These are phyloP conservation scores for Melanophora roralis DNA, from an alignment of 2,888 invertebrate species.

Conservation along the genomic window DNA sequence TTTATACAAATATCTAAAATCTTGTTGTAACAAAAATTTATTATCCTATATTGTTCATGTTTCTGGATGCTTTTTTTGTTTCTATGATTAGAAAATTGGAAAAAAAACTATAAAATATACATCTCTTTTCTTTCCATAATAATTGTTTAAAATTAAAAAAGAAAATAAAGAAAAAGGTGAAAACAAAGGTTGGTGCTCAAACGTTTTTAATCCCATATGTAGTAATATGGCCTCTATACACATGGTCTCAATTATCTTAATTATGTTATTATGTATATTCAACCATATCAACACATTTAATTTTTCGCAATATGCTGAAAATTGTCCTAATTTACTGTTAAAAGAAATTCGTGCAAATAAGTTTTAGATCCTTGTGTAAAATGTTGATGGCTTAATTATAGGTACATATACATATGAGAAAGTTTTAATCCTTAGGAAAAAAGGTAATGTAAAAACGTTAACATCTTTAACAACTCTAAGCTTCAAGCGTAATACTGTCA, in stretches of 20 bases:
- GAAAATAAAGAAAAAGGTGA: background rate
- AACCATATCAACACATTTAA: background rate
- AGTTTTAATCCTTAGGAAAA: no score
- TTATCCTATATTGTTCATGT: background rate
- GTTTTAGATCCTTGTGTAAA: no score
- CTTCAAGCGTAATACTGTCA: no score
- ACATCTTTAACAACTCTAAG: no score
- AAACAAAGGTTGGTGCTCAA: constrained; percentile 30
- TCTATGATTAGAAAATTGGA: background rate
- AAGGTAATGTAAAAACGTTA: no score
- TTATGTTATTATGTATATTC: constrained; percentile 36
- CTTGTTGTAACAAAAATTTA: constrained; percentile 11
- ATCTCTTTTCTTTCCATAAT: background rate
- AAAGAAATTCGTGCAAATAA: no score
- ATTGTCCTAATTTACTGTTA: background rate
- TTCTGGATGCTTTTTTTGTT: constrained; percentile 2
- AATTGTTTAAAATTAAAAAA: constrained; percentile 7
- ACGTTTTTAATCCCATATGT: constrained; percentile 17
- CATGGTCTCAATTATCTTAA: constrained; percentile 46
- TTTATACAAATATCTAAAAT: constrained; percentile 21
- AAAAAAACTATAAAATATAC: background rate
- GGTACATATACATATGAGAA: no score
- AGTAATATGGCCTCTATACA: constrained; percentile 1
- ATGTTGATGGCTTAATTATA: background rate
- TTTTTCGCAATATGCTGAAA: background rate